Evolutionary conservation across 2,888 invertebrate genomes (phyloP).

Genomic region (Elmis aenea): DNA sequence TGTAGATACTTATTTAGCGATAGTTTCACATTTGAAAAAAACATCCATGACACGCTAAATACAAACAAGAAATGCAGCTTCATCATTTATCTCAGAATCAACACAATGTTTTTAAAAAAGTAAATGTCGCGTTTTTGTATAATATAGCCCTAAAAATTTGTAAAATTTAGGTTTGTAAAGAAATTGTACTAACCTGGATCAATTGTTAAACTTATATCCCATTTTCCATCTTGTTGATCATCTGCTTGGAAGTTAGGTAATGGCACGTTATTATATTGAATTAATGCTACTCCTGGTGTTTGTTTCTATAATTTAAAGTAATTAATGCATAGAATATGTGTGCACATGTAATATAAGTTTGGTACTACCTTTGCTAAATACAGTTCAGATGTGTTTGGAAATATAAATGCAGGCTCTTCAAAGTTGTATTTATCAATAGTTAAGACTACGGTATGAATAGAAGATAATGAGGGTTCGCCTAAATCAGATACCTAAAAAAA

Average conservation of each 20-base stretch:
- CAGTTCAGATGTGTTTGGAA: no score
- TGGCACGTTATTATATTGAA: constrained; percentile 38
- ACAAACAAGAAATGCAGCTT: no score
- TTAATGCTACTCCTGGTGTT: constrained; percentile 25
- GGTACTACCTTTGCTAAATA: constrained; percentile 49
- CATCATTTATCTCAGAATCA: no score
- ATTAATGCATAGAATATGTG: constrained; percentile 10
- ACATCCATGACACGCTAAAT: no score
- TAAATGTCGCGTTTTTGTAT: no score
- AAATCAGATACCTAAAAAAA: constrained; percentile 52
- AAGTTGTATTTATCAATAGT: constrained; percentile 53
- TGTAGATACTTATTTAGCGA: no score
- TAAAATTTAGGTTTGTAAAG: no score
- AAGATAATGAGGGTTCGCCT: constrained; percentile 46
- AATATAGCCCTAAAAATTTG: no score
- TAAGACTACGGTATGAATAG: constrained; percentile 42
- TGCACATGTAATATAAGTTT: constrained; percentile 6
- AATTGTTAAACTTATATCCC: constrained; percentile 50
- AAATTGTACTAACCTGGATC: no score
- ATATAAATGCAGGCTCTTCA: constrained; percentile 52
- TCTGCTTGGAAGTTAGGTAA: constrained; percentile 49
- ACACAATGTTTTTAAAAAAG: no score
- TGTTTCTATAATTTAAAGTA: constrained; percentile 24
- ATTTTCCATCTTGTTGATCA: constrained; percentile 57
- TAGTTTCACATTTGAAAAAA: no score